Conservation (phyloP, 2,888 invertebrate species). For the Clanis bilineata region DNA sequence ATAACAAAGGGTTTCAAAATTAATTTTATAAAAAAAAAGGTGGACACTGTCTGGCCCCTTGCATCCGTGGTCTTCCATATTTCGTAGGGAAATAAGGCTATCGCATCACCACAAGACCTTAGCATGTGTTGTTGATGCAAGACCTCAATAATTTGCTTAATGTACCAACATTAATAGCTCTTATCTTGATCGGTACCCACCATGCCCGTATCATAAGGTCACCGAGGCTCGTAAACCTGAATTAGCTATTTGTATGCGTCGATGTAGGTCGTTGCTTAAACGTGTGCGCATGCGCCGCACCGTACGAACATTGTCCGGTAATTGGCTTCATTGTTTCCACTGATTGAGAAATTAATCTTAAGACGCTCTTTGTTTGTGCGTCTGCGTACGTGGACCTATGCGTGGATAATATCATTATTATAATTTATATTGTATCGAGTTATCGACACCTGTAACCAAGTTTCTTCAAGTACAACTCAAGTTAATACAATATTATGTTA, state of each 20-base stretch:
- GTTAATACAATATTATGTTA: no score
- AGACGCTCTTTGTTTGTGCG: conserved; percentile 5
- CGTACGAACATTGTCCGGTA: conserved; percentile 34
- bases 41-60: no score
- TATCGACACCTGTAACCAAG: no score
- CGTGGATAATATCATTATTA: not conserved
- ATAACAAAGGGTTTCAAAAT: no score
- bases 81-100: no score
- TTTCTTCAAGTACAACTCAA: no score
- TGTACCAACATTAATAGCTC: not conserved
- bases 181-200: conserved; percentile 1
- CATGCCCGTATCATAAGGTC: conserved; percentile 2
- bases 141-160: not conserved
- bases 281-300: conserved; percentile 28
- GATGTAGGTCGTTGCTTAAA: conserved; percentile 25
- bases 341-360: conserved; percentile 39
- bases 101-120: not conserved
- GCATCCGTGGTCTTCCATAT: no score
- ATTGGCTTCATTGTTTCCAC: conserved; percentile 36
- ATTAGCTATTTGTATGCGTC: conserved; percentile 18
- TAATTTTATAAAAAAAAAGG: no score
- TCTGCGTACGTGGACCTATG: not conserved
- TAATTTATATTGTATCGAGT: not conserved
- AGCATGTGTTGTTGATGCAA: no score
- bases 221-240: conserved; percentile 21